A percentile compares a stretch with the other conserved stretches of the same genome.
Conservation (phyloP, 2,113 vertebrate species). For the Sapajus apella region DNA sequence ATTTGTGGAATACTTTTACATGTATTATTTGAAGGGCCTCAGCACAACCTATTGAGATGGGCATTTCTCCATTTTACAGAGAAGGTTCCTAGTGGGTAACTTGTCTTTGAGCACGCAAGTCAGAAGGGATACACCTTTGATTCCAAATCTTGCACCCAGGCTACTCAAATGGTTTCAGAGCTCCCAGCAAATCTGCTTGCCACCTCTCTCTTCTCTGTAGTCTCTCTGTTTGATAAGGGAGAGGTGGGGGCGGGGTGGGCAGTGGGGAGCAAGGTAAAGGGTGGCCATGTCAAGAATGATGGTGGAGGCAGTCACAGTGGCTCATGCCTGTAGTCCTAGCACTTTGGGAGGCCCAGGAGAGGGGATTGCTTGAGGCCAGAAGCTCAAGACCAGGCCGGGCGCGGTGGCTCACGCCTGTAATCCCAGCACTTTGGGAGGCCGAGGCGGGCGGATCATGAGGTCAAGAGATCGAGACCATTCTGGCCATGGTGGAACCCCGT, state of each 20-base stretch:
- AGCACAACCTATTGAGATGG: neutral
- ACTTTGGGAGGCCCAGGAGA: too few relatives aligned
- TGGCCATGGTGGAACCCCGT: too few relatives aligned
- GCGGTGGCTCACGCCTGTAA: too few relatives aligned
- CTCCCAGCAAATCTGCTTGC: rapidly evolving
- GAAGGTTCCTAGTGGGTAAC: neutral
- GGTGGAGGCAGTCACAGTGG: too few relatives aligned
- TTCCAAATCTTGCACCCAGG: neutral
- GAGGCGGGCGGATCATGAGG: too few relatives aligned
- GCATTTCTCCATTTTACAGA: neutral
- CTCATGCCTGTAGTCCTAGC: too few relatives aligned
- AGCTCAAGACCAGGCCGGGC: too few relatives aligned
- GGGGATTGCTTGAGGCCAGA: too few relatives aligned
- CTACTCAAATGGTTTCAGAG: neutral
- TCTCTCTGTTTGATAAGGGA: neutral
- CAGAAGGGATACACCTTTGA: neutral
- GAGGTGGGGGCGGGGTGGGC: neutral
- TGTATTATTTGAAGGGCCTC: neutral
- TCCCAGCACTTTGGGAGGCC: too few relatives aligned
- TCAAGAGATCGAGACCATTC: too few relatives aligned
- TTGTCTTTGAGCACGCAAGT: neutral
- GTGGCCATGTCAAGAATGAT: neutral
- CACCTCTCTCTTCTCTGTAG: neutral
- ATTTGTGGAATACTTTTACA: neutral
- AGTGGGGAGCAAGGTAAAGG: neutral